Conservation (phyloP, 2,113 vertebrate species). For the Pseudorasbora parva region DNA sequence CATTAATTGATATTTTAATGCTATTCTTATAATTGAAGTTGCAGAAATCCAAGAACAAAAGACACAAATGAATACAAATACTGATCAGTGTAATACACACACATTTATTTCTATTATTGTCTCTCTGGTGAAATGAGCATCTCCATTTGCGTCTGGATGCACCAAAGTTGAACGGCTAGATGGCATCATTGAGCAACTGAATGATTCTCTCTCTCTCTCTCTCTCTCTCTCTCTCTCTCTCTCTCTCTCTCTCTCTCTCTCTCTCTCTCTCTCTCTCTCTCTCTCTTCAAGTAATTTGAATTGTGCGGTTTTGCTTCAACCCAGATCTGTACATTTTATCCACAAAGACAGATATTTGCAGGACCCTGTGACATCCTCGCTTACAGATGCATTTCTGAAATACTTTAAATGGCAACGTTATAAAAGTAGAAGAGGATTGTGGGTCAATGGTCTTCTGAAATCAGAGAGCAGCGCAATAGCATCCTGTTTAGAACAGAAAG, state of each 20-base stretch:
- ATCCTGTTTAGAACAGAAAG: constrained; percentile 60
- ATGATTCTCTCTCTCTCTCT: background rate
- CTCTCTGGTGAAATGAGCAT: constrained; percentile 56
- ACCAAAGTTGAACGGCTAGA: constrained; percentile 66
- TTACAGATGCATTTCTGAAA: constrained; percentile 58
- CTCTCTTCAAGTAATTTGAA: constrained; percentile 46
- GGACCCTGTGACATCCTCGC: constrained; percentile 59
- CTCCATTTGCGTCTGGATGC: constrained; percentile 39
- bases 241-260: background rate
- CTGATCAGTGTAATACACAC: constrained; percentile 79
- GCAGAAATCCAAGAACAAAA: constrained; percentile 80
- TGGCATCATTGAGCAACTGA: constrained; percentile 78
- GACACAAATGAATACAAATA: constrained; percentile 78
- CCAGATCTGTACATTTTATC: constrained; percentile 71
- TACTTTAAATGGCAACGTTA: constrained; percentile 41
- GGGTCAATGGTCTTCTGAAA: constrained; percentile 63
- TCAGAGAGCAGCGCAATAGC: constrained; percentile 52
- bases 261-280: background rate
- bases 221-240: background rate
- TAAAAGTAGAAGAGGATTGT: constrained; percentile 56
- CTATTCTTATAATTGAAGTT: constrained; percentile 80
- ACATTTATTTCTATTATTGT: constrained; percentile 60
- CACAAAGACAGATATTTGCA: constrained; percentile 64
- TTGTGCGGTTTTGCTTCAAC: constrained; percentile 15
- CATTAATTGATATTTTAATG: constrained; percentile 82